These are phyloP conservation scores for Cherax quadricarinatus DNA, from an alignment of 1,140 invertebrate genomes.

Conservation along the genomic window DNA sequence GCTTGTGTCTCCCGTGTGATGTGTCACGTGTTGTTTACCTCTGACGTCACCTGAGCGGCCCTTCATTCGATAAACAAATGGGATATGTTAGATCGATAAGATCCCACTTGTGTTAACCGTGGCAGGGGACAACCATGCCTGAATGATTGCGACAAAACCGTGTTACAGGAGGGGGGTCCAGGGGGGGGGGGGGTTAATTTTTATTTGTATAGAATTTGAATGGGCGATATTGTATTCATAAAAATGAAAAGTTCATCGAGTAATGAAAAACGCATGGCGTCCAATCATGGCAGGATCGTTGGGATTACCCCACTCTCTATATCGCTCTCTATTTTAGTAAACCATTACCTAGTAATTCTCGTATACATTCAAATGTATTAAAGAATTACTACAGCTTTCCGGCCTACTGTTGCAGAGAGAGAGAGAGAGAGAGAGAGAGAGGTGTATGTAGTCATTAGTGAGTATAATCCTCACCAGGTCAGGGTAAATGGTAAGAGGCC, in stretches of 20 bases:
- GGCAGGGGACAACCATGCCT: too few relatives aligned
- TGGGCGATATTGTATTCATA: conserved; percentile 51
- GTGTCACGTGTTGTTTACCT: not conserved
- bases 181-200: not conserved
- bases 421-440: not conserved
- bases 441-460: not conserved
- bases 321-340: conserved; percentile 1
- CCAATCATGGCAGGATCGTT: conserved; percentile 52
- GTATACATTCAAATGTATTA: conserved; percentile 60
- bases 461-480: too few relatives aligned
- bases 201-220: conserved; percentile 13
- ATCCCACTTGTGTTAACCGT: not conserved
- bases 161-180: not conserved
- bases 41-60: not conserved
- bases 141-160: not conserved
- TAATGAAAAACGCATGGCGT: conserved; percentile 55
- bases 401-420: conserved; percentile 3
- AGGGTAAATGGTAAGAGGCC: too few relatives aligned
- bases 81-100: not conserved
- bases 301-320: conserved; percentile 42
- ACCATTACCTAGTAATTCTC: conserved; percentile 59
- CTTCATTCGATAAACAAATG: too few relatives aligned
- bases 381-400: conserved; percentile 38
- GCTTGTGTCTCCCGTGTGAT: not conserved
- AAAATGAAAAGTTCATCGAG: conserved; percentile 46